phyloP scores from a whole-genome alignment of 2,888 invertebrate genomes.

The Drosophila pegasa region DNA sequence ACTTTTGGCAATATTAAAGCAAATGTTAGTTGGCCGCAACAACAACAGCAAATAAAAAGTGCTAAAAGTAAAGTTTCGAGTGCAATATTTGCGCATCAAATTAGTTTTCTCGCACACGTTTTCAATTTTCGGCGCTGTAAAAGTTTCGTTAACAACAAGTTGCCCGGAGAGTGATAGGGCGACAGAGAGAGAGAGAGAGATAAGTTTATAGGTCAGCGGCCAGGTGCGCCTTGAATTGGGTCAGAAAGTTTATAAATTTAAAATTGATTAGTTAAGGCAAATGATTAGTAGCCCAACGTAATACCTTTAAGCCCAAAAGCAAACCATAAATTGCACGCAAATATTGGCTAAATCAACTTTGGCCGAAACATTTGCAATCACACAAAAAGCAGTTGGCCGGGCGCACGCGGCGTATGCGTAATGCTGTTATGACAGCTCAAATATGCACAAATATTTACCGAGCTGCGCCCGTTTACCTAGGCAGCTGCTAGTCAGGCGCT shows the following conservation, averaged over 20 bases:
- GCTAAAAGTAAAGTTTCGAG: constrained; percentile 29
- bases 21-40: constrained; percentile 49
- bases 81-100: constrained; percentile 66
- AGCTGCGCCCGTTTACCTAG: constrained; percentile 27
- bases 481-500: constrained; percentile 18
- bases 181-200: not conserved
- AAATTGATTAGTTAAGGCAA: constrained; percentile 5
- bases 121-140: constrained; percentile 62
- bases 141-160: constrained; percentile 37
- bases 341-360: not conserved
- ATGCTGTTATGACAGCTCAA: constrained; percentile 47
- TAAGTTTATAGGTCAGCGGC: constrained; percentile 26
- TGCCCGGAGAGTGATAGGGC: not conserved
- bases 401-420: constrained; percentile 52
- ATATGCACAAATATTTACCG: constrained; percentile 59
- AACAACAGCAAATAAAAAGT: constrained; percentile 26
- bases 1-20: constrained; percentile 37
- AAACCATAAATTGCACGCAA: not conserved
- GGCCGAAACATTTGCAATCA: constrained; percentile 27
- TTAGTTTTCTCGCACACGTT: constrained; percentile 74
- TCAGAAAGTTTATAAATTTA: constrained; percentile 28
- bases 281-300: not conserved
- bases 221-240: constrained; percentile 12
- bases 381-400: constrained; percentile 13
- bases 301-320: not conserved